These are phyloP conservation scores for Drosophila mojavensis DNA, from an alignment of 1,140 invertebrate species.

Conservation along the genomic window DNA sequence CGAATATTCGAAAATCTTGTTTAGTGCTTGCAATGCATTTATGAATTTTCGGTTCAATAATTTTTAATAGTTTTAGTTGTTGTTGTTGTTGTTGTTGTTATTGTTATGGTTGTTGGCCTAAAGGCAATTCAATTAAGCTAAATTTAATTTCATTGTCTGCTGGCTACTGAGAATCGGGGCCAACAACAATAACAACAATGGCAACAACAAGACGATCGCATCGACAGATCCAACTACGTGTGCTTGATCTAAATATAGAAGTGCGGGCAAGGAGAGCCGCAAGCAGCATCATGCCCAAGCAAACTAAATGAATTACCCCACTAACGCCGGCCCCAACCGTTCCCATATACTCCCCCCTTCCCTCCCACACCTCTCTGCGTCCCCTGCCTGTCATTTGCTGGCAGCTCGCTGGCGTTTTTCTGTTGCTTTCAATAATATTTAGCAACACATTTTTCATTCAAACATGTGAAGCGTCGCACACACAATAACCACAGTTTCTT, in stretches of 20 bases:
- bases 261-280: slow-evolving; percentile 45
- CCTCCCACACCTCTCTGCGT: background rate
- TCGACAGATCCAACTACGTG: slow-evolving; percentile 76
- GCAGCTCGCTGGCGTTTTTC: slow-evolving; percentile 51
- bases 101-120: slow-evolving; percentile 11
- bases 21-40: slow-evolving; percentile 41
- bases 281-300: slow-evolving; percentile 54
- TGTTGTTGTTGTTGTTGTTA: slow-evolving; percentile 7
- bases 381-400: slow-evolving; percentile 12
- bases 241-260: slow-evolving; percentile 74
- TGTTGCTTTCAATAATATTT: slow-evolving; percentile 73
- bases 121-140: slow-evolving; percentile 61
- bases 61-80: slow-evolving; percentile 39
- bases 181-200: slow-evolving; percentile 40
- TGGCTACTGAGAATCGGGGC: slow-evolving; percentile 49
- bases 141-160: slow-evolving; percentile 66
- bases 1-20: slow-evolving; percentile 31
- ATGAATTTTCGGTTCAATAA: slow-evolving; percentile 31
- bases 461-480: slow-evolving; percentile 31
- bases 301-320: slow-evolving; percentile 46
- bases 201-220: slow-evolving; percentile 54
- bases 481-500: slow-evolving; percentile 37
- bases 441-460: slow-evolving; percentile 62
- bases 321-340: slow-evolving; percentile 2
- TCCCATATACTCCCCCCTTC: slow-evolving; percentile 6